Percentiles rank a stretch among this genome's conserved stretches.
phyloP scores from a whole-genome alignment of 92 coral and sea anemone species.

The Palythoa heliodiscus region DNA sequence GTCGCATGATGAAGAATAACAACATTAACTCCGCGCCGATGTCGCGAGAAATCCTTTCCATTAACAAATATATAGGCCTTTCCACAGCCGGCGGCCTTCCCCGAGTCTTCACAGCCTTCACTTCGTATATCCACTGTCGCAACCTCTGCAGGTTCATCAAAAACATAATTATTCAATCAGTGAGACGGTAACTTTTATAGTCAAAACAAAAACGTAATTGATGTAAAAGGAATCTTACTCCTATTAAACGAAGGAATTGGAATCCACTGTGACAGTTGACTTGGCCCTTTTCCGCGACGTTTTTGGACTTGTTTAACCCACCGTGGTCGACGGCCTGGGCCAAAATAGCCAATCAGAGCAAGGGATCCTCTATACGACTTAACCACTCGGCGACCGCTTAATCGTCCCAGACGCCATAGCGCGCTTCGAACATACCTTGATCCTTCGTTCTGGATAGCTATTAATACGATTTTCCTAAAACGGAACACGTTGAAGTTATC shows the following conservation, averaged over 20 bases:
- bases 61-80: slow-evolving; percentile 34
- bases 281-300: slow-evolving; percentile 24
- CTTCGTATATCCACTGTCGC: slow-evolving; percentile 22
- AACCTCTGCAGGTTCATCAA: slow-evolving; percentile 9
- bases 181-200: too few species aligned
- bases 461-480: slow-evolving; percentile 14
- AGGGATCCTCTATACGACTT: slow-evolving; percentile 7
- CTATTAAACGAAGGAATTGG: slow-evolving; percentile 26
- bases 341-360: slow-evolving; percentile 25
- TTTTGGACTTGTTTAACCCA: slow-evolving; percentile 29
- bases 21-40: slow-evolving; percentile 24
- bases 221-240: not conserved
- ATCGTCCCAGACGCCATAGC: not conserved
- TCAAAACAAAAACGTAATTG: too few species aligned
- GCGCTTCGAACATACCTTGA: slow-evolving; percentile 28
- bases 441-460: slow-evolving; percentile 34
- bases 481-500: not conserved
- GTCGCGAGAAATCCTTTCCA: slow-evolving; percentile 40
- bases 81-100: slow-evolving; percentile 24
- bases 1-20: slow-evolving; percentile 32
- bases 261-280: slow-evolving; percentile 31
- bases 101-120: slow-evolving; percentile 33
- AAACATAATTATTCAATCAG: not conserved
- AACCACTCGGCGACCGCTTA: slow-evolving; percentile 17
- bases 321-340: slow-evolving; percentile 26